Conservation (phyloP, 1,140 invertebrate genomes). For the Bicyclus anynana region DNA sequence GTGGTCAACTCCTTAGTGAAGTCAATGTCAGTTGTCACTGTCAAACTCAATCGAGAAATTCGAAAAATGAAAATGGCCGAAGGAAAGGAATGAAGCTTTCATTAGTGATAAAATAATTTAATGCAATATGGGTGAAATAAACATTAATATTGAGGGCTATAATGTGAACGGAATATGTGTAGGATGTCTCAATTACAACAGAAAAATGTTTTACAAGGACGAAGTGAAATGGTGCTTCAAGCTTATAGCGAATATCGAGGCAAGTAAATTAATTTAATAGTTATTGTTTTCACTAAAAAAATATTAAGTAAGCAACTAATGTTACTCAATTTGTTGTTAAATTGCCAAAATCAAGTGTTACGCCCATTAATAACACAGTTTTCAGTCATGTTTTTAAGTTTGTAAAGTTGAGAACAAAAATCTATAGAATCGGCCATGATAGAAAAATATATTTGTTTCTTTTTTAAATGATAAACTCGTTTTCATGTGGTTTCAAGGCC, state of each 20-base stretch:
- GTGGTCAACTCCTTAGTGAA: no score
- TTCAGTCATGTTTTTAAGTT: neutral
- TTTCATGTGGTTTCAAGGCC: neutral
- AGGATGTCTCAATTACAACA: constrained; percentile 60
- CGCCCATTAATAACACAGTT: neutral
- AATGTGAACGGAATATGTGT: constrained; percentile 71
- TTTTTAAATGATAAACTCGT: neutral
- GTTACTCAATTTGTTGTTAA: neutral
- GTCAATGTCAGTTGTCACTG: constrained; percentile 5
- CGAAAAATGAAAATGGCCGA: constrained; percentile 51
- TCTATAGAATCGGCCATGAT: constrained; percentile 46
- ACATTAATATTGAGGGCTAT: constrained; percentile 70
- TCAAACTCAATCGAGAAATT: constrained; percentile 6
- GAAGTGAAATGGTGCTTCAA: constrained; percentile 51
- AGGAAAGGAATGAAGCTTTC: constrained; percentile 59
- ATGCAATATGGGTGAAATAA: constrained; percentile 60
- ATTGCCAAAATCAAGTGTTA: neutral
- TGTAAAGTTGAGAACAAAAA: constrained; percentile 38
- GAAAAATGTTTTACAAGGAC: constrained; percentile 52
- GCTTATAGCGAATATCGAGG: constrained; percentile 58
- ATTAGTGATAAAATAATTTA: constrained; percentile 39
- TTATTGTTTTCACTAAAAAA: neutral
- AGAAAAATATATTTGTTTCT: constrained; percentile 1
- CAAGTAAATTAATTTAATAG: constrained; percentile 32
- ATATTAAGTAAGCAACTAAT: neutral